Base-by-base conservation (phyloP, 1,140 invertebrate genomes). In the Lepidurus apus region DNA sequence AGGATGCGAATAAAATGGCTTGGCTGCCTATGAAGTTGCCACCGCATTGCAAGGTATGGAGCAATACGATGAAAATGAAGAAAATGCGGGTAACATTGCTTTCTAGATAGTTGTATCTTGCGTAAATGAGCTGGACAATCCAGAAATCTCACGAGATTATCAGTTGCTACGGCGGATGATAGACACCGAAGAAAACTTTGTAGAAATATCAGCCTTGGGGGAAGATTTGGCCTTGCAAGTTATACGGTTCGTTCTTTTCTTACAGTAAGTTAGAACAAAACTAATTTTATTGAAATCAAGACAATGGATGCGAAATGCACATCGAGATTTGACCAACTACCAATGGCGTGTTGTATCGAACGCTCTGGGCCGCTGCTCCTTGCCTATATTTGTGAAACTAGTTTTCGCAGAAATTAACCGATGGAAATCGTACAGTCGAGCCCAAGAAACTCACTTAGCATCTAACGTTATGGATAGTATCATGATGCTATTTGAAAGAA, bases 391-490 rank as follows among this genome's bases (percentile, higher is more conserved):
- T 84, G 95, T 99, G 0, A 99, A 99, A 86, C 86, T 99, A 24
- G 95, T 98, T 0, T 97, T 96, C 86, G 95, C 95, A 10, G 96
- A 98, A 87, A 95, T 98, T 11, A 97, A 95, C 83, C 87, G 95
- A 78, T 99, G 97, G 97, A 90, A 96, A 75, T 98, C 96, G 79
- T 99, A 98, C 84, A 97, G 95, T 0, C 94, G 94, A 84, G 93
- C 94, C 0, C 92, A 94, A 80, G 95, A 96, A 81, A 98, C 95
- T 0, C 91, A 94, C 82, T 86, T 98, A 47, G 95, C 96, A 0
- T 94, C 93, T 42, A 97, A 94, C 7, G 96, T 99, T 0, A 98
- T 97, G 92, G 96, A 98, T 83, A 96, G 93, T 17, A 99, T 99
- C 82, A 97, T 97, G 91, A 94, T 98, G 90, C 87, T 98, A 1